Conservation (phyloP, 2,113 vertebrate species). For the Centropus unirufus region DNA sequence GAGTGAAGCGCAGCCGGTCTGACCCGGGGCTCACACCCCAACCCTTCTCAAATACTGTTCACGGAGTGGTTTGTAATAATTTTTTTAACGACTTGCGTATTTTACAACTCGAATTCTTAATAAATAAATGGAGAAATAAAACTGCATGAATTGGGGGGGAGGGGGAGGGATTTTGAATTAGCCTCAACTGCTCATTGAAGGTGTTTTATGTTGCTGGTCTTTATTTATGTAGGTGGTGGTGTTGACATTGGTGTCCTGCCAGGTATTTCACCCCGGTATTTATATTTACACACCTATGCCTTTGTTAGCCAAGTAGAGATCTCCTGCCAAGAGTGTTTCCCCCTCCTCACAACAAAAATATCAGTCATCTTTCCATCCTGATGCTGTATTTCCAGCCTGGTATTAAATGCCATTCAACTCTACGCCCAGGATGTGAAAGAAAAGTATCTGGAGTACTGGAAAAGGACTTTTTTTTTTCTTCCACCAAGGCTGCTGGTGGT, state of each 20-base stretch:
- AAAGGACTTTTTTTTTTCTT: not conserved
- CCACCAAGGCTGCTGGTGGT: conserved; percentile 21
- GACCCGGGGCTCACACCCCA: conserved; percentile 2
- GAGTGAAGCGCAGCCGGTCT: conserved; percentile 18
- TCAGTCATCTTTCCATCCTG: not conserved
- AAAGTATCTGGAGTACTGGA: not conserved
- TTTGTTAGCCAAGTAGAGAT: conserved; percentile 41
- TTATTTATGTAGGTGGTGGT: not conserved
- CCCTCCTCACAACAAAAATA: not conserved
- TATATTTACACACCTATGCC: conserved; percentile 6
- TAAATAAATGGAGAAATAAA: not conserved
- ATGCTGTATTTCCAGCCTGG: conserved; percentile 19
- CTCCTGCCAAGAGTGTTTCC: not conserved
- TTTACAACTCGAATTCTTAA: conserved; percentile 40
- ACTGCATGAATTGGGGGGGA: not conserved
- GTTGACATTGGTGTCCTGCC: conserved; percentile 32
- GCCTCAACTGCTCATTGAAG: not conserved
- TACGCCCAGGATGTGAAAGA: not conserved
- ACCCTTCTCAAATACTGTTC: not conserved
- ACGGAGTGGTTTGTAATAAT: conserved; percentile 20
- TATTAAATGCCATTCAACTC: not conserved
- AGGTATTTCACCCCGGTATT: conserved; percentile 24
- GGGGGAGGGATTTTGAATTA: not conserved
- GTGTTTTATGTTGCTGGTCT: not conserved
- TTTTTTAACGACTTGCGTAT: conserved; percentile 3